Evolutionary conservation across 2,113 vertebrate species (phyloP).

Genomic region (Falcunculus frontatus): DNA sequence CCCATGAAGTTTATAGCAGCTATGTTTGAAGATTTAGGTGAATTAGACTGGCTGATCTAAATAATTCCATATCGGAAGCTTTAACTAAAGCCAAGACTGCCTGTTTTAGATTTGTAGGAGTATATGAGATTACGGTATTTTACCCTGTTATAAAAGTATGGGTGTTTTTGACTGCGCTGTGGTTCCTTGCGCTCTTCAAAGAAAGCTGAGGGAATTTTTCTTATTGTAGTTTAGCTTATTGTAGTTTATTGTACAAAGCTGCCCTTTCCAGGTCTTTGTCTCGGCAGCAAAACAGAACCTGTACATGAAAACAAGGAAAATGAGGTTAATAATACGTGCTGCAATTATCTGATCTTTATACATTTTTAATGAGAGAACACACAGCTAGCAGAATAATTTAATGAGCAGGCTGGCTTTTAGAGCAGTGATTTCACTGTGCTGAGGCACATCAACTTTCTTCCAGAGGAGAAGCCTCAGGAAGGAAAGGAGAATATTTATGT

Average conservation of each 20-base stretch:
- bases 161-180: not conserved
- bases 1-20: conserved; percentile 41
- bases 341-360: conserved; percentile 80
- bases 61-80: not conserved
- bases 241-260: not conserved
- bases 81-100: not conserved
- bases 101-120: not conserved
- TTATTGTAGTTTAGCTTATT: not conserved
- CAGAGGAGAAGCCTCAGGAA: conserved; percentile 55
- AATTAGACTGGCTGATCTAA: conserved; percentile 30
- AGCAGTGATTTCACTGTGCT: conserved; percentile 60
- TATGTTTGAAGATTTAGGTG: conserved; percentile 31
- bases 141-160: not conserved
- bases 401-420: conserved; percentile 70
- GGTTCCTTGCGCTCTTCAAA: not conserved
- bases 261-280: conserved; percentile 58
- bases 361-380: conserved; percentile 82
- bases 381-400: conserved; percentile 79
- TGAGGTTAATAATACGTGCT: conserved; percentile 71
- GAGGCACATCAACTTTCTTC: conserved; percentile 70
- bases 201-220: not conserved
- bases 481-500: conserved; percentile 59
- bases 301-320: conserved; percentile 64
- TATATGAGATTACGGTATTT: not conserved
- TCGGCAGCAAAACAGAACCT: conserved; percentile 56